Base-by-base conservation (phyloP, 2,113 vertebrate genomes). In the Drymodes brunneopygia region DNA sequence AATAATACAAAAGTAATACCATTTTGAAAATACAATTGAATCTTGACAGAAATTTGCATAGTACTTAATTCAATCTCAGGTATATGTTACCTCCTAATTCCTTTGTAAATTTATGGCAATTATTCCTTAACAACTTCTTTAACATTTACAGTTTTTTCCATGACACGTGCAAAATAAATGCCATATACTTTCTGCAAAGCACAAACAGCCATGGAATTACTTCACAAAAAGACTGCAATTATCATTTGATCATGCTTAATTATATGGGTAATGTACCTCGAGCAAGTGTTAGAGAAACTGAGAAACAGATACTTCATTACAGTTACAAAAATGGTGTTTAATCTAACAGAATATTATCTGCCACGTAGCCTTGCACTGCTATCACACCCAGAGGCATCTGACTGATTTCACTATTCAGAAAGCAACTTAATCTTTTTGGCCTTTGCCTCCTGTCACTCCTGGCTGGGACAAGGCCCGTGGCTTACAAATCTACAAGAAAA, bases 191-290 rank as follows among this genome's bases (percentile, higher is more conserved):
- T 91, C 83, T 81, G 47, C 57, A 90, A 79, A 92, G 84, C 35
- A 95, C 50, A 97, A 97, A 97, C 90, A 96, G 78, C 74, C 61
- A 60, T 44, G 28, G 92, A 95, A 93, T 91, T 97, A 90, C 83
- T 79, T 74, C 53, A 78, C 36, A 45, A 72, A 94, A 94, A 96
- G 94, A 88, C 78, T 88, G 82, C 88, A 96, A 97, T 97, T 97
- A 95, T 96, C 88, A 91, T 94, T 95, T 95, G 95, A 96, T 97
- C 92, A 45, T 74, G 81, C 61, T 95, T 97, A 97, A 97, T 97
- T 97, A 95, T 94, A 95, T 61, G 92, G 86, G 89, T 95, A 97
- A 97, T 94, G 93, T 95, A 96, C 95, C 96, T 97, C 7, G 1
- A 97, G 93, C 88, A 95, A 96, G 92, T 81, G 92, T 93, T 94